Base-by-base conservation (phyloP, 1,140 invertebrate species). In the Gonioctena quinquepunctata region DNA sequence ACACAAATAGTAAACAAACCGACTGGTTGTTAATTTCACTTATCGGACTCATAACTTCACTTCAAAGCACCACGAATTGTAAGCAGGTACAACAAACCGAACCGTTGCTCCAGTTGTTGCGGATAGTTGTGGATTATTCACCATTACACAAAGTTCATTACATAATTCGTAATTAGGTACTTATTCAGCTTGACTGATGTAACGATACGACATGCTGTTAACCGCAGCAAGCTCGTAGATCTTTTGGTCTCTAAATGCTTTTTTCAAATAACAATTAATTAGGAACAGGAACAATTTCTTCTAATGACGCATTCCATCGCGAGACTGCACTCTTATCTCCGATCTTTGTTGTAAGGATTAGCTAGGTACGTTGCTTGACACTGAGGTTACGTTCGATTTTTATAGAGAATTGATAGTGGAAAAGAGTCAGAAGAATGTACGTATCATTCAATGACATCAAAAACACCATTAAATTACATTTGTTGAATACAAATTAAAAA, bases 181-280 rank as follows among this genome's bases (percentile, higher is more conserved):
- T 72, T 72, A 72, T 72, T 72, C 66, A 72, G 60, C 48, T 59
- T 65, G 66, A 69, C 42, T 72, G 70, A 72, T 72, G 70, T 65
- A 72, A 72, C 61, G 61, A 48, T 63, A 72, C 66, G 48, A 52
- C 61, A 52, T 8, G 33, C 33, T 64, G 62, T 64, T 49, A 64
- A 26, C 25, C 19, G 25, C 27, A 61, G 25, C 59, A 61, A 28
- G 25, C 59, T 28, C 59, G n/a, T 27, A 61, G 59, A 13, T 28
- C 59, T 57, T 57, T 57, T 57, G 25, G 54, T 57, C 59, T 19
- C 25, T 54, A 23, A 42, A 61, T 19, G 19, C 19, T 28, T 61
- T 61, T 61, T 61, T 61, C n/a, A 28, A 19, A 33, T 61, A 61
- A 61, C 59, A 61, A 61, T 61, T 61, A 61, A 61, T 61, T 61